phyloP scores from a whole-genome alignment of 2,113 vertebrate genomes.

The Tragelaphus imberbis region DNA sequence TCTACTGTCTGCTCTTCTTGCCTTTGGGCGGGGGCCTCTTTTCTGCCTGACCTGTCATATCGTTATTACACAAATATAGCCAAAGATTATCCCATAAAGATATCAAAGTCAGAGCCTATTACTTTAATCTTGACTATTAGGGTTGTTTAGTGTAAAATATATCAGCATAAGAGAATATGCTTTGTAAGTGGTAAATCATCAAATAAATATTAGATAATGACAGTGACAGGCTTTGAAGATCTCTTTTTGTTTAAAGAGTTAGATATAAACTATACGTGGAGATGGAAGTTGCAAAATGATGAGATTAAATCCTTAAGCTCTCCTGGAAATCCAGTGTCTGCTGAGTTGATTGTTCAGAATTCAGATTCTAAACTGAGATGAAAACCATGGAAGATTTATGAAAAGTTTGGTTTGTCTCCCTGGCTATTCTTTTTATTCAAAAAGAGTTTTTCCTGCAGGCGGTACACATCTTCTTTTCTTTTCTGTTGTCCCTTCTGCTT shows the following conservation, averaged over 20 bases:
- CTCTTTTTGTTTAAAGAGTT: background rate
- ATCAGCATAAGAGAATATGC: background rate
- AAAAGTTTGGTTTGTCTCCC: background rate
- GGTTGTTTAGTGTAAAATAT: background rate
- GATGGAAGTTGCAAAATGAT: background rate
- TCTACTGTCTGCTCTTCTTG: background rate
- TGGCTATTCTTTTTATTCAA: background rate
- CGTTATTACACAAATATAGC: background rate
- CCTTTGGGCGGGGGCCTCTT: background rate
- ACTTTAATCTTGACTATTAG: background rate
- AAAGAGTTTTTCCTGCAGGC: background rate
- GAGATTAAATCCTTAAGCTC: background rate
- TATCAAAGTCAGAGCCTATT: background rate
- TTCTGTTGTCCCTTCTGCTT: background rate
- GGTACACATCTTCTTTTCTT: background rate
- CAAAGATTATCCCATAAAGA: background rate
- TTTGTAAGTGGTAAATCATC: background rate
- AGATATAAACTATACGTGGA: background rate
- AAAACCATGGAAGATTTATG: background rate
- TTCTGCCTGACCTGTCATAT: background rate
- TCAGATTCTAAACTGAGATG: background rate
- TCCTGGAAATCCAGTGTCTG: background rate
- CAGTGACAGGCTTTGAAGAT: background rate
- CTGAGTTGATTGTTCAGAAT: slow-evolving; percentile 4
- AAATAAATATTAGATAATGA: background rate